Base-by-base conservation (phyloP, 1,140 invertebrate genomes). In the Hestina assimilis region DNA sequence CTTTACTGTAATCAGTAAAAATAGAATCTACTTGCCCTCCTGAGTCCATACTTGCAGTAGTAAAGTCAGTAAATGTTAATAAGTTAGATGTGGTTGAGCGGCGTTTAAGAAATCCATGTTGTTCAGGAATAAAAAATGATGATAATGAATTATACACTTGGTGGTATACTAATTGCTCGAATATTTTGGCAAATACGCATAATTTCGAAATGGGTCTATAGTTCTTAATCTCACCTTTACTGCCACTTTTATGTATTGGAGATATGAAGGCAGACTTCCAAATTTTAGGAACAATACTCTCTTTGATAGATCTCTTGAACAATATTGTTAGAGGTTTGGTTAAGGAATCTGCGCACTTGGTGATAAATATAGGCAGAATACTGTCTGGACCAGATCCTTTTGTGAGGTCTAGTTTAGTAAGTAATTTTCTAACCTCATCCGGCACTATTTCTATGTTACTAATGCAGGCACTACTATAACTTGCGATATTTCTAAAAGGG, bases 181-280 rank as follows among this genome's bases (percentile, higher is more conserved):
- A 28, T 24, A 63, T 21, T 47, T 73, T 73, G 0, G 64, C 58
- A 47, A 73, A 62, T 0, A 70, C 3, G 23, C 63, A 68, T 14
- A 69, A 23, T 29, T 67, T 69, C 0, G 67, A 65, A 9, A 69
- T 65, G 0, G 59, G 42, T 12, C 56, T 29, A 47, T 71, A 71
- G 17, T 69, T 65, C n/a, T 42, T 24, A n/a, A 63, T 20, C 3
- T 57, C 33, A 21, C 11, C 15, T 56, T 59, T 63, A 8, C 26
- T 21, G 3, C 60, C 64, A 9, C 50, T 66, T 50, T 66, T 74
- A 21, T 54, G 46, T 7, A 74, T 42, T 2, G 65, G 66, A 0
- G 59, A 60, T 6, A 71, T 59, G 31, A 52, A 68, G 8, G 68
- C 68, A 1, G 54, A 35, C 33, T 69, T 74, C 65, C 68, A 74